These are phyloP conservation scores for Ptyas mucosa DNA, from an alignment of 2,113 vertebrate genomes.

Conservation along the genomic window DNA sequence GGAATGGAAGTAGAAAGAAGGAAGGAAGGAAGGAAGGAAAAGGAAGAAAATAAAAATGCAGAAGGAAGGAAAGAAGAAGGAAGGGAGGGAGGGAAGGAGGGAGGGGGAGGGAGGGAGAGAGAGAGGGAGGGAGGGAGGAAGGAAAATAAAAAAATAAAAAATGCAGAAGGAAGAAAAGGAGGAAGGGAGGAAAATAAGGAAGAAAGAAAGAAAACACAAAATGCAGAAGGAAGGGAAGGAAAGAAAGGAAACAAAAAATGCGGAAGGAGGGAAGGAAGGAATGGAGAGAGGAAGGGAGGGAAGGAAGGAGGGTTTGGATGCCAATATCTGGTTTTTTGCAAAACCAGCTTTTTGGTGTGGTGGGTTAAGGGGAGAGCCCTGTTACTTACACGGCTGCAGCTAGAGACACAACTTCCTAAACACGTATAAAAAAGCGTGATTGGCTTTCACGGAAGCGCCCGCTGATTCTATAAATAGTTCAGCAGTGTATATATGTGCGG, in stretches of 20 bases:
- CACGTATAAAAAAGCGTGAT: constrained; percentile 24
- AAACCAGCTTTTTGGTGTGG: not conserved
- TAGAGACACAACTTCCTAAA: constrained; percentile 31
- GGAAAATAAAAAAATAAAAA: no score
- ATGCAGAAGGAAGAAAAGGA: no score
- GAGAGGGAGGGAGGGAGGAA: no score
- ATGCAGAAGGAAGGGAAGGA: not conserved
- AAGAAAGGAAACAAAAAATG: no score
- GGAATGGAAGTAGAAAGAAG: no score
- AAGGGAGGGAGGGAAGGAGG: no score
- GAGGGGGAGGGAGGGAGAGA: no score
- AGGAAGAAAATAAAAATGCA: no score
- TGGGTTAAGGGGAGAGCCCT: constrained; percentile 11
- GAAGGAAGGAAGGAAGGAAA: no score
- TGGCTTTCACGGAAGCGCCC: constrained; percentile 46
- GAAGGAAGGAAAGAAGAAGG: no score
- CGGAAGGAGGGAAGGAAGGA: not conserved
- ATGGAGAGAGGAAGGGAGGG: not conserved
- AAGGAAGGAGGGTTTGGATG: not conserved
- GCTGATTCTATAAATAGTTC: constrained; percentile 44
- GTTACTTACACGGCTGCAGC: constrained; percentile 9
- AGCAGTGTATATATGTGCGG: not conserved
- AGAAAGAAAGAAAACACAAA: no score
- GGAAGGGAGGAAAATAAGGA: no score
- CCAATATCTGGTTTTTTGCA: constrained; percentile 3